Evolutionary conservation across 2,888 invertebrate genomes (phyloP), one percentile per base, ranked within the genome.

Genomic region (Amiota communis): DNA sequence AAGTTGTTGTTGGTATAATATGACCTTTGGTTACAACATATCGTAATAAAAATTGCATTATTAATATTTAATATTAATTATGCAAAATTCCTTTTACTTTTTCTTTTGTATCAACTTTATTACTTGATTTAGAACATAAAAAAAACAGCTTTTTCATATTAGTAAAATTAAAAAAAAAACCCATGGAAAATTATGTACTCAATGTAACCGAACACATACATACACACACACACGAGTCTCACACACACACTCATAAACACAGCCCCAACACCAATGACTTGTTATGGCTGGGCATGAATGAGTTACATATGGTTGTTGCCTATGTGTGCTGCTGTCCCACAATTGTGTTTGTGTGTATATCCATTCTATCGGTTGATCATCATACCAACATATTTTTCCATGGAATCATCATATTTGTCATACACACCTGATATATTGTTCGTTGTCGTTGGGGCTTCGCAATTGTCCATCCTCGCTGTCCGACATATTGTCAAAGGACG

Each of bases 391-490:
- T 68, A 86, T 87, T 88, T 86, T 82, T 80, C 78, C 80, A 86
- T 84, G 81, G 80, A 77, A 76, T 77, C 80, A 76, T 74, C 76
- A 75, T 73, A 71, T 71, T 64, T 53, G 51, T 74, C 77, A 80
- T 87, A 89, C 89, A 84, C 85, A 90, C 89, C 89, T 92, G 89
- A 92, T 91, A 87, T 92, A 91, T 87, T 91, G 82, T 75, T 86
- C 87, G 6, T 36, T 36, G 80, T 89, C 90, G 75, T 92, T 89
- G 81, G 95, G 95, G 88, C 95, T 95, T 86, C 94, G 94, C 88
- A 96, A 91, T 92, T 96, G 96, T 79, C 96, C 96, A 90, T 96
- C 96, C 91, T 96, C 96, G 89, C 95, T 95, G 73, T 88, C 89
- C 72, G 89, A 89, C 77, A 88, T 88, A 78, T 87, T 86, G 78